A percentile compares a stretch with the other conserved stretches of the same genome.
Evolutionary conservation across 2,797 vertebrate species (phyloP).

Genomic region (Squalus acanthias): DNA sequence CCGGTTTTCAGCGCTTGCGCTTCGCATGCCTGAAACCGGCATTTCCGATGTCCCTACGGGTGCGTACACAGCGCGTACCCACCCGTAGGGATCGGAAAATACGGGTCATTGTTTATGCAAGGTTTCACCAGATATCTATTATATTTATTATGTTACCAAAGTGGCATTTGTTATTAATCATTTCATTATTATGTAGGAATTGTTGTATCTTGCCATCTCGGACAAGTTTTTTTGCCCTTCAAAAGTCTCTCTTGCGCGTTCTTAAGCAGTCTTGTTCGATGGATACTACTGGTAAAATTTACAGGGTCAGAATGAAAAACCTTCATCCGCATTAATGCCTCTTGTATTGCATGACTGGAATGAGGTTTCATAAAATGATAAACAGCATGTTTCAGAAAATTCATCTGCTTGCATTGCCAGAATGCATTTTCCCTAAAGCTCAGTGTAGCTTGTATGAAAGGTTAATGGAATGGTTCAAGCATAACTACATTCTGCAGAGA

Average conservation of each 20-base stretch:
- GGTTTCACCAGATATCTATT: background rate
- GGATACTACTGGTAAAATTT: background rate
- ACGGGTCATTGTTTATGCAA: too few species aligned
- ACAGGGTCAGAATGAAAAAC: background rate
- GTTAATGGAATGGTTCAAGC: background rate
- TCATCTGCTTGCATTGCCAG: background rate
- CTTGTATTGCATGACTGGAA: background rate
- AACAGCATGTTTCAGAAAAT: slow-evolving; percentile 1
- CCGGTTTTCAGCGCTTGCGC: too few species aligned
- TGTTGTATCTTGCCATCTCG: background rate
- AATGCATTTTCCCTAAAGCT: slow-evolving; percentile 17
- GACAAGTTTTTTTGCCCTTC: background rate
- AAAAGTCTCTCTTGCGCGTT: background rate
- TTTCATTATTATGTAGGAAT: background rate
- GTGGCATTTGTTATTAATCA: background rate
- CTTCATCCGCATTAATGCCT: background rate
- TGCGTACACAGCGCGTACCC: too few species aligned
- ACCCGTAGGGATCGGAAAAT: too few species aligned
- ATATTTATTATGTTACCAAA: background rate
- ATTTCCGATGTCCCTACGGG: too few species aligned
- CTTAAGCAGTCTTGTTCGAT: background rate
- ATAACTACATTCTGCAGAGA: slow-evolving; percentile 37
- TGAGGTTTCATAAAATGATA: slow-evolving; percentile 13
- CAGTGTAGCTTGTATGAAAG: slow-evolving; percentile 35
- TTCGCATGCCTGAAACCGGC: too few species aligned